Evolutionary conservation across 2,888 invertebrate genomes (phyloP).

Genomic region (Ophioninae sp.): DNA sequence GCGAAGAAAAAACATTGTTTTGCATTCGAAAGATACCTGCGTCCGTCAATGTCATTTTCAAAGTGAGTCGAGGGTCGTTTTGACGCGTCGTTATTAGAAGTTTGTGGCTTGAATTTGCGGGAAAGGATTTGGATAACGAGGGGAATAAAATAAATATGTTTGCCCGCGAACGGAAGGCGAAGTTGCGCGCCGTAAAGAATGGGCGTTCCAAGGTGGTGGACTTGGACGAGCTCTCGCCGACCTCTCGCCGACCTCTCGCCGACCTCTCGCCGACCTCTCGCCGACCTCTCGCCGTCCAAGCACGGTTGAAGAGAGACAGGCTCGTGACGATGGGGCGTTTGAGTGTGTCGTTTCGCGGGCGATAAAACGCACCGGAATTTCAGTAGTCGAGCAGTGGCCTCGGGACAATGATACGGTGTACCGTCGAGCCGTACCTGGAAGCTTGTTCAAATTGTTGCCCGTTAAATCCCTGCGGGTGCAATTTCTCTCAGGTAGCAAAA

Average conservation of each 20-base stretch:
- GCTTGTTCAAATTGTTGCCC: not conserved
- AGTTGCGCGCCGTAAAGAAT: too few species aligned
- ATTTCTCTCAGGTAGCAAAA: not conserved
- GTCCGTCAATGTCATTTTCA: too few species aligned
- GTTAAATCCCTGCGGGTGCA: not conserved
- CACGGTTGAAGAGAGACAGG: not conserved
- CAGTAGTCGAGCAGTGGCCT: not conserved
- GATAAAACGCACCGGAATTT: not conserved
- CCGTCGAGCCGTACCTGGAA: not conserved
- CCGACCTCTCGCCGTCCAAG: not conserved
- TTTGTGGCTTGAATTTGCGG: too few species aligned
- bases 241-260: not conserved
- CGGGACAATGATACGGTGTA: not conserved
- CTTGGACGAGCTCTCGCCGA: not conserved
- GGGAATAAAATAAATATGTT: too few species aligned
- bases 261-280: not conserved
- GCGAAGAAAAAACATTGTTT: too few species aligned
- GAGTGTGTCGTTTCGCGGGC: not conserved
- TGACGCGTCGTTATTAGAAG: too few species aligned
- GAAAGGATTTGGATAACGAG: too few species aligned
- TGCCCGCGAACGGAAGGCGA: too few species aligned
- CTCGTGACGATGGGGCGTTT: not conserved
- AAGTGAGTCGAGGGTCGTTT: too few species aligned
- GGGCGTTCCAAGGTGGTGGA: too few species aligned
- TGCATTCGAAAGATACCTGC: too few species aligned